Evolutionary conservation across 2,113 vertebrate genomes (phyloP).

Genomic region (Oreochromis spilurus): DNA sequence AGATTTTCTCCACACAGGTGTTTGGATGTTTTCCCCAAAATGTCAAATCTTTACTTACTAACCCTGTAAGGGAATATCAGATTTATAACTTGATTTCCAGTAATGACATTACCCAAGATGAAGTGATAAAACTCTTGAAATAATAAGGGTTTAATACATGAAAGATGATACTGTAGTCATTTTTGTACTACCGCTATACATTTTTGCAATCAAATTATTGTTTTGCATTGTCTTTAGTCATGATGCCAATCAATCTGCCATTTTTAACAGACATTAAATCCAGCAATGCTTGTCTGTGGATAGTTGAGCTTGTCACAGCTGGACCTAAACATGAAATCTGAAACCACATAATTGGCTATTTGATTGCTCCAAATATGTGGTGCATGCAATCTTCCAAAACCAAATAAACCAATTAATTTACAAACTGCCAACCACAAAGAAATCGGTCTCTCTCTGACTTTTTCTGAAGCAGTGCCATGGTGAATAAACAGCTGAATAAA

Average conservation of each 20-base stretch:
- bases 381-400: slow-evolving; percentile 44
- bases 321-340: slow-evolving; percentile 50
- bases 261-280: slow-evolving; percentile 29
- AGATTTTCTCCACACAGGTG: neutral
- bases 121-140: neutral
- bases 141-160: neutral
- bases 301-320: slow-evolving; percentile 51
- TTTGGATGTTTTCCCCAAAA: neutral
- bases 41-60: neutral
- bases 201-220: slow-evolving; percentile 1
- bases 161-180: neutral
- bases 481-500: slow-evolving; percentile 62
- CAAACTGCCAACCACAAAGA: slow-evolving; percentile 39
- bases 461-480: slow-evolving; percentile 29
- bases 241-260: slow-evolving; percentile 12
- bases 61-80: neutral
- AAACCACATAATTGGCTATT: slow-evolving; percentile 59
- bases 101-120: neutral
- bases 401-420: slow-evolving; percentile 63
- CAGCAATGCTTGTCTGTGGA: slow-evolving; percentile 18
- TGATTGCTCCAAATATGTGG: slow-evolving; percentile 57
- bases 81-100: neutral
- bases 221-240: slow-evolving; percentile 2
- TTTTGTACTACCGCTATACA: neutral
- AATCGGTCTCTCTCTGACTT: slow-evolving; percentile 20